Base-by-base conservation (phyloP, 2,113 vertebrate species). In the Upupa epops region DNA sequence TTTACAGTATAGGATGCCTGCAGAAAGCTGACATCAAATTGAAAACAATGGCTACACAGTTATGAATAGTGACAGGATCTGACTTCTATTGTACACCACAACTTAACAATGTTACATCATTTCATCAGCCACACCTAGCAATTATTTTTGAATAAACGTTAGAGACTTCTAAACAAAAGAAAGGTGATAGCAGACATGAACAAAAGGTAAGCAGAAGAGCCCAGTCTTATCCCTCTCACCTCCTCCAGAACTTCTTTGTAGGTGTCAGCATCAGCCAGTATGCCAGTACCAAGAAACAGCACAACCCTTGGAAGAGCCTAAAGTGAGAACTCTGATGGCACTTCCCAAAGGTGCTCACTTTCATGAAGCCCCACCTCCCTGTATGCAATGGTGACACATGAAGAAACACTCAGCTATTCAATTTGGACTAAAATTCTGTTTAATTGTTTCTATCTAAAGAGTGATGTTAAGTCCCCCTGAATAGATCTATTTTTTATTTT, bases 241-340 rank as follows among this genome's bases (percentile, higher is more conserved):
- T 63, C 29, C 28, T 78, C 54, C 26, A 42, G 40, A 42, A 15
- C 28, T 40, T 69, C 58, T 76, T 32, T 0, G 0, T 5, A 55
- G n/a, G 13, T 25, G 26, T 37, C 46, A 48, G 46, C 46, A 48
- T 21, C 46, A 48, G 46, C 17, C 46, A 48, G 46, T 20, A 21
- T 46, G 13, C 19, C 59, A 52, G 6, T 31, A 87, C 13, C 19
- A 29, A 64, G 1, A 0, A 29, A 64, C 1, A 0, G 40, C 29
- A 74, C 0, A 0, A 13, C 13, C 46, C 46, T 48, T 48, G 46
- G 18, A 11, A 48, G 13, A 48, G 46, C 46, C 16, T 19, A 11
- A 51, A 48, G 18, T 0, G 0, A 52, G 26, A 84, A 37, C 8
- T 45, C 3, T 5, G n/a, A 69, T 5, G 26, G 31, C 9, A 24